Base-by-base conservation (phyloP, 2,797 vertebrate species). In the Myotis vivesi region DNA sequence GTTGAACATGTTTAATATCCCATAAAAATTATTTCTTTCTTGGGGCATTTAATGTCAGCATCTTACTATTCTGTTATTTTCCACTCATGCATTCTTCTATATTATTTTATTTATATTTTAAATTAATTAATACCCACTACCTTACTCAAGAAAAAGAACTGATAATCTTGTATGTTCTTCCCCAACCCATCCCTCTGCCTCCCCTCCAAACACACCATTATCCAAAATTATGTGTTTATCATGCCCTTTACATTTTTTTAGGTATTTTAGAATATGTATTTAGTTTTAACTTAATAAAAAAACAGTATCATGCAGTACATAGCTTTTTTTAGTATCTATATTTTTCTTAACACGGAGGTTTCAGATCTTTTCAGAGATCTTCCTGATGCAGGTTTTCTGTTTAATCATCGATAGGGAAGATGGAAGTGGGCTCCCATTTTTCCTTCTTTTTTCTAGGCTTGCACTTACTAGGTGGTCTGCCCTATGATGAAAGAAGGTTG, bases 51-150 rank as follows among this genome's bases (percentile, higher is more conserved):
- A 89, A 72, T 94, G 86, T 89, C 44, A 86, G 49, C 75, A 64
- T 76, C 75, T 71, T 64, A 72, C 13, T 44, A 7, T 23, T n/a
- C 30, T 51, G 11, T 73, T 85, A 62, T 25, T 30, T 28, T 44
- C 59, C 17, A 16, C 19, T 76, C 20, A 28, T 72, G 9, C 33
- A 44, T 68, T 89, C 33, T 38, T 46, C 25, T 77, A 5, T 28
- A 55, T 57, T 89, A 59, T 55, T 94, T 94, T 57, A 28, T 86
- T 94, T 90, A 66, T 46, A 55, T 71, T 94, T 55, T 15, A 81
- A 85, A 80, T 62, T 73, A 89, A n/a, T 69, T 49, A 88, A 62
- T 64, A 23, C 5, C 59, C 12, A 62, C 30, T 25, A 69, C 59
- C 51, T 20, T 89, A 62, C 23, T 36, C 80, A 28, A 80, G 5